Percentiles rank a stretch among this genome's conserved stretches.
phyloP scores from a whole-genome alignment of 2,797 vertebrate genomes.

The Clarias platycephalus region DNA sequence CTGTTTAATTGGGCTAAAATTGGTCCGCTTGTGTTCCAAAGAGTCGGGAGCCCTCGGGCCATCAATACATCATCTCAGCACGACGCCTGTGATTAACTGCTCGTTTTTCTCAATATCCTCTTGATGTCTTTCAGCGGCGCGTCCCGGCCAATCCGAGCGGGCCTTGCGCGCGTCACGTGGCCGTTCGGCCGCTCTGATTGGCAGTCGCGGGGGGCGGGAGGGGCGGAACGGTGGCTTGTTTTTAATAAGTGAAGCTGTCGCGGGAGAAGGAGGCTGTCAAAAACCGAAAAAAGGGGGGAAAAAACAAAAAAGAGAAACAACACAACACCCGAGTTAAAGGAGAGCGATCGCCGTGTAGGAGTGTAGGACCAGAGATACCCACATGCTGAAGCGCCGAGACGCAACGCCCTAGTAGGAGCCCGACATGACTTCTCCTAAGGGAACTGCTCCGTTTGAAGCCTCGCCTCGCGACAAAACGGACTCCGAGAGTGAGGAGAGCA shows the following conservation, averaged over 20 bases:
- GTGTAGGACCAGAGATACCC: slow-evolving; percentile 54
- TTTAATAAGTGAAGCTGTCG: slow-evolving; percentile 55
- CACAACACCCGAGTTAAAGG: background rate
- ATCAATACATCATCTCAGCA: slow-evolving; percentile 76
- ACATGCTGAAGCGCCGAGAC: slow-evolving; percentile 69
- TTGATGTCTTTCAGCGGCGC: slow-evolving; percentile 69
- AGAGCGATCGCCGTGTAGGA: background rate
- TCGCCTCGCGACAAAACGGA: slow-evolving; percentile 69
- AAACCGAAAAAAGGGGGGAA: slow-evolving; percentile 6
- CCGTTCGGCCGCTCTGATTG: slow-evolving; percentile 68
- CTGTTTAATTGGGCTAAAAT: slow-evolving; percentile 80
- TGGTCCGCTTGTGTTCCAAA: slow-evolving; percentile 68
- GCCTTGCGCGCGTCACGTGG: slow-evolving; percentile 61
- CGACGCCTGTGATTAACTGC: slow-evolving; percentile 80
- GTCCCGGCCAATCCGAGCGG: slow-evolving; percentile 67
- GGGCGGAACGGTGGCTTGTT: slow-evolving; percentile 70
- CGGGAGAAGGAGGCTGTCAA: slow-evolving; percentile 25
- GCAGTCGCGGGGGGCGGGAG: slow-evolving; percentile 64
- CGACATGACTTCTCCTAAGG: slow-evolving; percentile 77
- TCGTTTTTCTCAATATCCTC: slow-evolving; percentile 75
- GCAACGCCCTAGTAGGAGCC: slow-evolving; percentile 64
- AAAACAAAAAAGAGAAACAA: background rate
- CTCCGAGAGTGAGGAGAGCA: slow-evolving; percentile 69
- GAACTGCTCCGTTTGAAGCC: slow-evolving; percentile 63
- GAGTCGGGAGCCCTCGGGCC: slow-evolving; percentile 63